Base-by-base conservation (phyloP, 2,113 vertebrate species). In the Mesoclemmys tuberculata region DNA sequence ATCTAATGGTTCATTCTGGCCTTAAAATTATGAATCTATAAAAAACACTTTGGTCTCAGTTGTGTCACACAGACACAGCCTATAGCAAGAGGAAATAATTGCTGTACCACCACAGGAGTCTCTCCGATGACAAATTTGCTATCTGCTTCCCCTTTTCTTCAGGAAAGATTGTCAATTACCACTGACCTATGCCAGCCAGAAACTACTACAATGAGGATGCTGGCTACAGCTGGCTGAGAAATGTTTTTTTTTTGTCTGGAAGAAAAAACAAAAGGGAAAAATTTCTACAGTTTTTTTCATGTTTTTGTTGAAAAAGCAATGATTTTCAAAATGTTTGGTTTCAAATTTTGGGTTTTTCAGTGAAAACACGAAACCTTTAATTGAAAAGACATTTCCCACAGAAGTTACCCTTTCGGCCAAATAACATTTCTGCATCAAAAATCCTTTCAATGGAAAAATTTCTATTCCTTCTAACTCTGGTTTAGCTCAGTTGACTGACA, bases 401-500 rank as follows among this genome's bases (percentile, higher is more conserved):
- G 61, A 64, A n/a, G 35, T 64, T 64, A n/a, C 14, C 4, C 3
- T 71, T 71, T 71, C n/a, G n/a, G 64, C 35, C 64, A 38, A 71
- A 10, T 38, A 38, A 35, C 61, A 21, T n/a, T 68, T 19, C 35
- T n/a, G 35, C 31, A 19, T n/a, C 61, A n/a, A n/a, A n/a, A n/a
- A n/a, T 10, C 13, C 7, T 68, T 19, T n/a, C n/a, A 10, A 4
- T 71, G 35, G 61, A 68, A n/a, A 68, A 2, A 22, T 21, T 71
- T 71, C 29, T 29, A 35, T 29, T 13, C 13, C 3, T 61, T 31
- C 64, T 38, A 38, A 71, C 22, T 35, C 61, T n/a, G 77, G 89
- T 71, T 75, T 84, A 91, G 22, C 91, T 96, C 41, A 55, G n/a
- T 85, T 54, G 83, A 94, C 51, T 35, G 94, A 77, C 19, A 85